phyloP scores from a whole-genome alignment of 2,113 vertebrate species.

The Urocitellus parryii region DNA sequence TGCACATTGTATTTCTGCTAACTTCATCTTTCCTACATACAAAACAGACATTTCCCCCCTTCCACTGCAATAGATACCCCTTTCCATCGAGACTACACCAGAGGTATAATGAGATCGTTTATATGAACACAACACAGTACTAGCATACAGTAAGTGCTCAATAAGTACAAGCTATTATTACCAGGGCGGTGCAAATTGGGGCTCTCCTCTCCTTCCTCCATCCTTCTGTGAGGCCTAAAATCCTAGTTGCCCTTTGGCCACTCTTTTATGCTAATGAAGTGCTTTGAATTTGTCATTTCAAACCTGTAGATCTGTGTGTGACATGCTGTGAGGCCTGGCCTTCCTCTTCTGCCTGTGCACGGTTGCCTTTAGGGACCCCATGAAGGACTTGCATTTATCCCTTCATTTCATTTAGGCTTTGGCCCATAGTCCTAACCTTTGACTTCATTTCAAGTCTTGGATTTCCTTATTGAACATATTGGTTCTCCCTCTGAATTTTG shows the following conservation, averaged over 20 bases:
- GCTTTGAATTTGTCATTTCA: not conserved
- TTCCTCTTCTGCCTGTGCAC: not conserved
- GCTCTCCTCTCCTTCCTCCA: not conserved
- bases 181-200: not conserved
- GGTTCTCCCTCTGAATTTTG: slow-evolving; percentile 1
- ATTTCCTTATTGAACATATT: not conserved
- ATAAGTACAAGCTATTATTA: not conserved
- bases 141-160: not conserved
- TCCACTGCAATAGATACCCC: not conserved
- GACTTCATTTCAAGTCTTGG: not conserved
- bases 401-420: not conserved
- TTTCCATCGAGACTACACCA: not conserved
- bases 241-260: not conserved
- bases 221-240: too few species aligned
- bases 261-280: not conserved
- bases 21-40: not conserved
- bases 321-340: not conserved
- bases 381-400: not conserved
- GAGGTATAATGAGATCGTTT: not conserved
- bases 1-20: not conserved
- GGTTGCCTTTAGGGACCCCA: not conserved
- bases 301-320: not conserved
- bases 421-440: not conserved
- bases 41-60: not conserved
- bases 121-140: too few species aligned